A percentile compares a stretch with the other conserved stretches of the same genome.
Conservation (phyloP, 2,797 vertebrate species). For the Hozukius guyotensis region DNA sequence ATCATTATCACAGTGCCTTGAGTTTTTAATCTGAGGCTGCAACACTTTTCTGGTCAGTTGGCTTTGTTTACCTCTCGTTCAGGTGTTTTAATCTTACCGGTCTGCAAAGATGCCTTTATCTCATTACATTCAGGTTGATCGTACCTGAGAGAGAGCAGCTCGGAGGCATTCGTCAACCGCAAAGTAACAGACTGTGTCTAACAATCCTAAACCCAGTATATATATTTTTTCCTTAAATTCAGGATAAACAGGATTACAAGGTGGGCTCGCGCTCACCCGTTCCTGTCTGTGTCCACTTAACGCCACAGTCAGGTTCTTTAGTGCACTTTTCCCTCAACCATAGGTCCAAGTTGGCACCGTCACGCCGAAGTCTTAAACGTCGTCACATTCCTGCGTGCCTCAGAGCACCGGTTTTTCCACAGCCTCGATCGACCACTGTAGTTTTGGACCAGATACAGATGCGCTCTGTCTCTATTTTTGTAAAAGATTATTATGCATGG, state of each 20-base stretch:
- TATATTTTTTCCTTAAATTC: conserved; percentile 29
- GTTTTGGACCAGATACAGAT: conserved; percentile 69
- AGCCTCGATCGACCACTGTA: conserved; percentile 59
- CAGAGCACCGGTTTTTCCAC: conserved; percentile 58
- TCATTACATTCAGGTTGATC: conserved; percentile 54
- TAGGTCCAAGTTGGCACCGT: conserved; percentile 53
- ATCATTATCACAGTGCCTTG: conserved; percentile 74
- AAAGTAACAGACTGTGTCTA: conserved; percentile 21
- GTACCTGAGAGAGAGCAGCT: conserved; percentile 66
- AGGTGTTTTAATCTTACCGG: conserved; percentile 47
- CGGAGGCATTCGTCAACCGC: conserved; percentile 43
- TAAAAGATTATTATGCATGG: conserved; percentile 76
- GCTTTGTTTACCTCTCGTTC: conserved; percentile 67
- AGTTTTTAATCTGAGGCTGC: conserved; percentile 53
- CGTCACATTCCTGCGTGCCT: conserved; percentile 76
- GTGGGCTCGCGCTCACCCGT: conserved; percentile 10
- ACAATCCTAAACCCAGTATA: conserved; percentile 22
- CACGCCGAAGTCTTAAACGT: conserved; percentile 78
- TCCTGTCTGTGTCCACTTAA: conserved; percentile 40
- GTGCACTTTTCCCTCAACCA: conserved; percentile 74
- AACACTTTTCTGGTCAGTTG: conserved; percentile 41
- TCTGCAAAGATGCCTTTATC: conserved; percentile 61
- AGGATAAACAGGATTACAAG: conserved; percentile 45
- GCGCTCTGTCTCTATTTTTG: conserved; percentile 73
- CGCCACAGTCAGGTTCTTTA: conserved; percentile 52